Evolutionary conservation across 2,888 invertebrate species (phyloP), one percentile per base, ranked within the genome.

Genomic region (Hypena proboscidalis): DNA sequence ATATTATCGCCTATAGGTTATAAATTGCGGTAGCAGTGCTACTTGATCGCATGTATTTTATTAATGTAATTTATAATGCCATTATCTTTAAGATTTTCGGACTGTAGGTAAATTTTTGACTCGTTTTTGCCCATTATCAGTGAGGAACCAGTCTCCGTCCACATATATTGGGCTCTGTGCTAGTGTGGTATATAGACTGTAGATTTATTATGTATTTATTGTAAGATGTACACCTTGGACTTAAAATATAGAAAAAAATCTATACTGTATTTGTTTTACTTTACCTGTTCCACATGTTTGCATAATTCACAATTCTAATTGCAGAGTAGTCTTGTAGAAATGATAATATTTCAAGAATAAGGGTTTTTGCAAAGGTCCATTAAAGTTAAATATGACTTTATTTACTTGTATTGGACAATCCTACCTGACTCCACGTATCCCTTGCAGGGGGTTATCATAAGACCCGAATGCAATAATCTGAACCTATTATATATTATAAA

Each of bases 41-140:
- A 17, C 26, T 19, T 27, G 10, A 11, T 20, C 11, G 33, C 8
- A 19, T 26, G 9, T 26, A n/a, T 29, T 8, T 8, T 15, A 29
- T n/a, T 8, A 7, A 10, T n/a, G n/a, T n/a, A n/a, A n/a, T n/a
- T n/a, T n/a, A 19, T 5, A 42, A 29, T 56, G 39, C 43, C 42
- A 39, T 37, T 45, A 36, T 46, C 44, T 36, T 31, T 37, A 33
- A 37, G 31, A 21, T 26, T 54, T 64, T 58, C 47, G 31, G 58
- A 61, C 43, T 45, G 34, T 58, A 65, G 48, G 43, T 58, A 44
- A 58, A 62, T 51, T 51, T 51, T 65, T 44, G 35, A 62, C 42
- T 34, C 59, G 47, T 36, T 50, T 54, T 52, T 40, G 47, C 47
- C 36, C 43, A 26, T 34, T 40, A 42, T 45, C 32, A 48, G 44